These are phyloP conservation scores for Bolinopsis microptera DNA, from an alignment of 37 sponge, comb jelly and placozoan species.

Conservation along the genomic window DNA sequence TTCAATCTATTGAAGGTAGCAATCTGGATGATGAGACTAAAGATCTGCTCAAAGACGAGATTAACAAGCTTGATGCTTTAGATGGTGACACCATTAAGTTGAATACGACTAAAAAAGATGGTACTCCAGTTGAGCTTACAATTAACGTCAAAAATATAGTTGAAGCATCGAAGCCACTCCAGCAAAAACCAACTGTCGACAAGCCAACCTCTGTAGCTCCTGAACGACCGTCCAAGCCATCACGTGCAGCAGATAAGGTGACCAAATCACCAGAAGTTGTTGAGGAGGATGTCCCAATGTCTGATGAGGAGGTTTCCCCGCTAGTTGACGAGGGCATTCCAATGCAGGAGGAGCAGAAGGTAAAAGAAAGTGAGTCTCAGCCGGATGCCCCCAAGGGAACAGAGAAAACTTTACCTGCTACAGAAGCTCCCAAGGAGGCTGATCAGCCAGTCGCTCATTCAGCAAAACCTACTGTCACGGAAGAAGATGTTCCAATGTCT, in stretches of 20 bases:
- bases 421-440: background rate
- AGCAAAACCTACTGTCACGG: background rate
- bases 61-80: background rate
- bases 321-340: too few species aligned
- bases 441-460: too few species aligned
- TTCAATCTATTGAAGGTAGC: background rate
- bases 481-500: background rate
- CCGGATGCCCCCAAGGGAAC: background rate
- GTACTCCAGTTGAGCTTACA: constrained; percentile 9
- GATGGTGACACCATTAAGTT: background rate
- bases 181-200: too few species aligned
- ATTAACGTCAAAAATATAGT: constrained; percentile 1
- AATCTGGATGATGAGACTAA: constrained; percentile 37
- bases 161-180: too few species aligned
- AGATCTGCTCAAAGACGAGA: background rate
- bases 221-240: too few species aligned
- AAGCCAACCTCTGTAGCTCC: too few species aligned
- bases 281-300: background rate
- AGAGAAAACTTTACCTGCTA: background rate
- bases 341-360: too few species aligned
- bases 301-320: background rate
- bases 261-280: too few species aligned
- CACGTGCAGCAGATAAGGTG: too few species aligned
- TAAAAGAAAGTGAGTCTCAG: too few species aligned
- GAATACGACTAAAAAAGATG: background rate